Percentiles rank a stretch among this genome's conserved stretches.
These are phyloP conservation scores for Acrossocheilus fasciatus DNA, from an alignment of 2,797 vertebrate genomes.

Conservation along the genomic window DNA sequence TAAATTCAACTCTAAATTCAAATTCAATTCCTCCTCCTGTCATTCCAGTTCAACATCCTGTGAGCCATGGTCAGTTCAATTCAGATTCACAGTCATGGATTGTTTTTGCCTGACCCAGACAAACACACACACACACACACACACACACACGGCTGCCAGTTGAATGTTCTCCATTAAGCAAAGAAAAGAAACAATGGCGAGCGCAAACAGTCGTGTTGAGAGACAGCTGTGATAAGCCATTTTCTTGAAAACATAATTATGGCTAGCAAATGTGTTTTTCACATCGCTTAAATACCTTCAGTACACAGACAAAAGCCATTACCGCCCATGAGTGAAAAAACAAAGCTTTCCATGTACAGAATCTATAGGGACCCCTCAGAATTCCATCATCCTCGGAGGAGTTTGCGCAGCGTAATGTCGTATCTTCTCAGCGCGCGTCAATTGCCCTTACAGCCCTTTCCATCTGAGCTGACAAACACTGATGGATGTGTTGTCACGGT, in stretches of 20 bases:
- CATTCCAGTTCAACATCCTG: background rate
- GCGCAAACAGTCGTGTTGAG: background rate
- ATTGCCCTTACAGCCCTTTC: constrained; percentile 35
- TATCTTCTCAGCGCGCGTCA: constrained; percentile 14
- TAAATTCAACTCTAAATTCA: background rate
- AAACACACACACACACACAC: background rate
- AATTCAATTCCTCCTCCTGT: background rate
- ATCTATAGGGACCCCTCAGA: background rate
- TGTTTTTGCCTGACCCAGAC: background rate
- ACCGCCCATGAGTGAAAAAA: background rate
- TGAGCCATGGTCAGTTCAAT: background rate
- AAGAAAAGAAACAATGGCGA: background rate
- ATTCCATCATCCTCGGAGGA: constrained; percentile 30
- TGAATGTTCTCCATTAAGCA: constrained; percentile 1
- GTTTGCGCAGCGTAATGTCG: background rate
- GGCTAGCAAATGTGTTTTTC: constrained; percentile 30
- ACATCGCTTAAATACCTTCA: constrained; percentile 7
- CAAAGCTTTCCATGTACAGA: background rate
- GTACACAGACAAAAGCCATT: background rate
- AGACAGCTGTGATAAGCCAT: constrained; percentile 18
- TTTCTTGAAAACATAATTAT: constrained; percentile 34
- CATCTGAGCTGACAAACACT: constrained; percentile 40
- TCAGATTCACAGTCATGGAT: background rate
- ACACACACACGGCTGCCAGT: background rate
- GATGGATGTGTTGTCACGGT: constrained; percentile 51